phyloP scores from a whole-genome alignment of 2,113 vertebrate species.

The Laticauda colubrina region DNA sequence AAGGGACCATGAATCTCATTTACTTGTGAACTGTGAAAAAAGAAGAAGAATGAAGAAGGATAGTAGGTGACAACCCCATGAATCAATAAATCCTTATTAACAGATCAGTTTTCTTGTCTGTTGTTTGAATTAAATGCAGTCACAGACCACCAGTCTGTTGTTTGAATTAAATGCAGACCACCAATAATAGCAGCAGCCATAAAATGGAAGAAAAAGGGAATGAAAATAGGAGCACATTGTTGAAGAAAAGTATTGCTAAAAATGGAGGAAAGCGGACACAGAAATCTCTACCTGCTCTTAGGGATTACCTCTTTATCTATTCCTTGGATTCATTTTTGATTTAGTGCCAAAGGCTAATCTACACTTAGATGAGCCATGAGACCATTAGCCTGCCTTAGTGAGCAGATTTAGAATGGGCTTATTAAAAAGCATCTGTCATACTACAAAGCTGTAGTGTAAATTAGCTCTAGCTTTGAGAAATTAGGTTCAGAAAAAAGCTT shows the following conservation, averaged over 20 bases:
- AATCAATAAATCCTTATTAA: neutral
- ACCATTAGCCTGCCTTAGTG: neutral
- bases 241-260: neutral
- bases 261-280: neutral
- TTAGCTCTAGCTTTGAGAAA: neutral
- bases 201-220: too few species aligned
- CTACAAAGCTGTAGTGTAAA: neutral
- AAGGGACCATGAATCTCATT: rapidly evolving
- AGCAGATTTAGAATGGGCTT: neutral
- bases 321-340: neutral
- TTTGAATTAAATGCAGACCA: neutral
- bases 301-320: neutral
- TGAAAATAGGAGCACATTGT: neutral
- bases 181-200: neutral
- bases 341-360: neutral
- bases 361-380: neutral
- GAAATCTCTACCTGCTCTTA: neutral
- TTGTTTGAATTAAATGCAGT: neutral
- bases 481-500: neutral
- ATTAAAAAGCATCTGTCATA: neutral
- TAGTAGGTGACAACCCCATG: neutral
- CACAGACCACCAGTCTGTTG: neutral
- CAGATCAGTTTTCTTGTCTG: neutral
- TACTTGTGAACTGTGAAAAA: neutral
- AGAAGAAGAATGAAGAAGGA: neutral